Evolutionary conservation across 2,113 vertebrate species (phyloP).

Genomic region (Pollimyrus isidori): DNA sequence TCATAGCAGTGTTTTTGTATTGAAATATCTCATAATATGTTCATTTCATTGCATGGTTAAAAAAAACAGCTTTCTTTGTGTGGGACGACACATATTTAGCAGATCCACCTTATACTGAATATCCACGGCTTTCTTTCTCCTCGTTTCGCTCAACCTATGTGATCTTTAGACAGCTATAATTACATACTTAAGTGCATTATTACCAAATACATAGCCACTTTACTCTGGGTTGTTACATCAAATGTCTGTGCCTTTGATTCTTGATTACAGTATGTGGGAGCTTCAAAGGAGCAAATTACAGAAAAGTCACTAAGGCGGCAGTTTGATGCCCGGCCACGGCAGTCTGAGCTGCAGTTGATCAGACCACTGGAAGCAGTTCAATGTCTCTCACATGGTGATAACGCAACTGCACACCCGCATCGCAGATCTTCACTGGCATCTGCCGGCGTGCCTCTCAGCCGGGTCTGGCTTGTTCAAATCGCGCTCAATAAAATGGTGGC

Average conservation of each 20-base stretch:
- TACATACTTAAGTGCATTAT: conserved; percentile 54
- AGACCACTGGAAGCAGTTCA: conserved; percentile 37
- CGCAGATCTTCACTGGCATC: conserved; percentile 35
- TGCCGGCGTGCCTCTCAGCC: conserved; percentile 52
- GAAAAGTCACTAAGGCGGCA: conserved; percentile 48
- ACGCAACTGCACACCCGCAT: conserved; percentile 16
- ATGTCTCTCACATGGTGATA: conserved; percentile 29
- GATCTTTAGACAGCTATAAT: conserved; percentile 58
- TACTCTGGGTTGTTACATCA: conserved; percentile 51
- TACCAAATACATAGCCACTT: conserved; percentile 49
- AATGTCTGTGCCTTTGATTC: conserved; percentile 58
- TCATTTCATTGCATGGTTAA: background rate
- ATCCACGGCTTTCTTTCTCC: conserved; percentile 26
- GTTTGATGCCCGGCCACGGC: conserved; percentile 41
- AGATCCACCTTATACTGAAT: conserved; percentile 18
- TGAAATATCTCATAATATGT: background rate
- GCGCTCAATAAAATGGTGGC: conserved; percentile 60
- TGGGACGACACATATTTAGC: conserved; percentile 3
- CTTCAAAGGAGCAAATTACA: conserved; percentile 59
- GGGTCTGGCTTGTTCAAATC: conserved; percentile 59
- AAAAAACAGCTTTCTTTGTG: conserved; percentile 3
- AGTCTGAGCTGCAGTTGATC: conserved; percentile 45
- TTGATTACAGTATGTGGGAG: conserved; percentile 51
- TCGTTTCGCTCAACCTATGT: conserved; percentile 41
- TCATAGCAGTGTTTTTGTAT: background rate